Percentiles rank a stretch among this genome's conserved stretches.
Conservation (phyloP, 2,113 vertebrate species). For the Calidris pugnax region DNA sequence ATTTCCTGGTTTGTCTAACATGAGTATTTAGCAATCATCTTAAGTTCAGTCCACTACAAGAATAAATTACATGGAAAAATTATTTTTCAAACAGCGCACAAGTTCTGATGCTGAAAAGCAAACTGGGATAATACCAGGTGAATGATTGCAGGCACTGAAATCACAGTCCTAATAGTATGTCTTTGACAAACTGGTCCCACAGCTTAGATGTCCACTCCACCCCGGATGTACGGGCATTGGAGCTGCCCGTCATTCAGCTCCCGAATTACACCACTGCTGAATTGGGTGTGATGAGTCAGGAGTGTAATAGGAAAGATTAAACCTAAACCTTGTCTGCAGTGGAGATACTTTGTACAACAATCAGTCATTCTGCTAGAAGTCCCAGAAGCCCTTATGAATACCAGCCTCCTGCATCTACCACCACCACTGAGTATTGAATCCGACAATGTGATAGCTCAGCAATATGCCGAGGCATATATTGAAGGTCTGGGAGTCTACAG, state of each 20-base stretch:
- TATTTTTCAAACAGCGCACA: background rate
- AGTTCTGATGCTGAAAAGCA: background rate
- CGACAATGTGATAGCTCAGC: background rate
- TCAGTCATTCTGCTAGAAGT: background rate
- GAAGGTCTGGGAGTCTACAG: background rate
- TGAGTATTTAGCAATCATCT: background rate
- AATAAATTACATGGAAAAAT: background rate
- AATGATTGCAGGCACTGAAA: background rate
- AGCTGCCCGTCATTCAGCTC: background rate
- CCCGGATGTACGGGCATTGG: background rate
- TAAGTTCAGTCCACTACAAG: background rate
- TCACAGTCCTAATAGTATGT: background rate
- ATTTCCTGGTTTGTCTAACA: conserved; percentile 23
- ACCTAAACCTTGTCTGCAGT: background rate
- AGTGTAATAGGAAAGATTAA: background rate
- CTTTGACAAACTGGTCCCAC: conserved; percentile 14
- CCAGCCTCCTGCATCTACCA: background rate
- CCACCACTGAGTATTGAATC: background rate
- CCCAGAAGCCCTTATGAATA: background rate
- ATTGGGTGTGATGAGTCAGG: background rate
- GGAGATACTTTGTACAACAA: background rate
- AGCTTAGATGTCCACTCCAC: conserved; percentile 4
- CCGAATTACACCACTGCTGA: background rate
- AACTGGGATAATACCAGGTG: background rate
- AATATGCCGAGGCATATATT: background rate